phyloP scores from a whole-genome alignment of 2,113 vertebrate species.

The Hydrochoerus hydrochaeris region DNA sequence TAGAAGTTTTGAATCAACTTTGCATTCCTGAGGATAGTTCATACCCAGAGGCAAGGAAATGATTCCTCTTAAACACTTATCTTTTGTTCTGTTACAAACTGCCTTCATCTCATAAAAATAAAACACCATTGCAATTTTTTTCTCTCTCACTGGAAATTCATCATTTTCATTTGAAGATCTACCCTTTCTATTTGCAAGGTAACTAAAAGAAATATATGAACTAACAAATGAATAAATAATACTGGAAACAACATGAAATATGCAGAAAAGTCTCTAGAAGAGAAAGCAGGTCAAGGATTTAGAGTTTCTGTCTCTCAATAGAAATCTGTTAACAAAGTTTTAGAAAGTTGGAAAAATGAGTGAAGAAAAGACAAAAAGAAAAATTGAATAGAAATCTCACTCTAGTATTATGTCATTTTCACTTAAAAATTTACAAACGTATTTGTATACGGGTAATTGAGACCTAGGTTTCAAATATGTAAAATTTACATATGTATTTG shows the following conservation, averaged over 20 bases:
- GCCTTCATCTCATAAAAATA: slow-evolving; percentile 41
- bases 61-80: slow-evolving; percentile 55
- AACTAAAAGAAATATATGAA: neutral
- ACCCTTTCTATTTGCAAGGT: neutral
- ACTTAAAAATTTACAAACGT: neutral
- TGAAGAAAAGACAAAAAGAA: neutral
- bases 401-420: neutral
- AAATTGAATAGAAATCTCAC: neutral
- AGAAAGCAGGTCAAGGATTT: neutral
- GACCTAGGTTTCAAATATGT: too few relatives aligned
- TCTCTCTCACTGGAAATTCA: neutral
- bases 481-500: neutral
- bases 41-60: slow-evolving; percentile 58
- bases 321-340: neutral
- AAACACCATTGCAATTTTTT: neutral
- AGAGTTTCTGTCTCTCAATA: neutral
- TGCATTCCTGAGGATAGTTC: slow-evolving; percentile 56
- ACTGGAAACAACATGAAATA: neutral
- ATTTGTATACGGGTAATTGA: neutral
- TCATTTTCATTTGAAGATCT: slow-evolving; percentile 33
- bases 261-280: neutral
- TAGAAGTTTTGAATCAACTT: slow-evolving; percentile 61
- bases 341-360: neutral
- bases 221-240: neutral
- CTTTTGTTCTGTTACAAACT: neutral